Evolutionary conservation across 2,797 vertebrate genomes (phyloP), one percentile per base, ranked within the genome.

Genomic region (Ptychadena robeensis): DNA sequence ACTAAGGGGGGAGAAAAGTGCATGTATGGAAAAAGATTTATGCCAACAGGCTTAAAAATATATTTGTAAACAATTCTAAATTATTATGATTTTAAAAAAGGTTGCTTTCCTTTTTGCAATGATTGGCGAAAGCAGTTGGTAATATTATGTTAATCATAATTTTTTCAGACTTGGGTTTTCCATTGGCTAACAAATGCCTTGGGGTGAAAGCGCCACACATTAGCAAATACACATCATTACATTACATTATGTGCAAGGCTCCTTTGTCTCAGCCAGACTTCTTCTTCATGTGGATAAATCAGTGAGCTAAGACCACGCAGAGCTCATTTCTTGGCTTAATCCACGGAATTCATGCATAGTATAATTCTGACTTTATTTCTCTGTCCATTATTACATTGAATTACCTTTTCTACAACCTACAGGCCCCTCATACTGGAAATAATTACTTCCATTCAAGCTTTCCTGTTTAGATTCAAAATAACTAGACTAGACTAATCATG

Each of bases 151-250:
- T 53, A 53, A 53, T 72, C 38, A 27, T 72, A 72, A 72, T 72
- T 27, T 32, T 18, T 72, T 53, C 15, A 27, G 18, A 53, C 37
- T 18, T 70, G 8, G 28, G 25, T 53, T 53, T 12, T 48, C 12
- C 22, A 73, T 22, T 57, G 44, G 30, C 18, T 61, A 35, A 22
- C 32, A 35, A 38, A 74, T 74, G 57, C 34, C 73, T 38, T 25
- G 22, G 73, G 73, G 32, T 37, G 31, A 35, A 63, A n/a, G 32
- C 15, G 27, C 72, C 8, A 14, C 31, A 40, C 37, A 66, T 77
- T 77, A 65, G 14, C 61, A 77, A 77, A 77, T 14, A 44, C 73
- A 75, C 61, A 65, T 77, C 74, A 77, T 77, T 65, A 77, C 34
- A 77, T 77, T 27, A 77, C 74, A 66, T 65, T 66, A 77, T 37